phyloP scores from a whole-genome alignment of 2,888 invertebrate genomes.

The Epirrita christyi region DNA sequence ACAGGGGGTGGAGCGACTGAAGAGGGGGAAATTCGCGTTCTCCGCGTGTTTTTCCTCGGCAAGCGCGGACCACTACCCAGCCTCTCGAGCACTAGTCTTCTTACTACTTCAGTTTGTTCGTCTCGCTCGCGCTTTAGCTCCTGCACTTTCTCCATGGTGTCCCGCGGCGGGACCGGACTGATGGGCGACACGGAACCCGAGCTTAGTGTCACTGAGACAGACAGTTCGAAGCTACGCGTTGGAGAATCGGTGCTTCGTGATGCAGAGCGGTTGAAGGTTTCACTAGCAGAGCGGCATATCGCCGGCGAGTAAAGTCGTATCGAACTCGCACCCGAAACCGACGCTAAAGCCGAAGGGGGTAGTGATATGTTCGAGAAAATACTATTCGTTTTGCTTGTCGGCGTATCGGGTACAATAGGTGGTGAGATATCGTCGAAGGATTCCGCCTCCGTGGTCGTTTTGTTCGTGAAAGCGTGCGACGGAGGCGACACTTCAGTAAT shows the following conservation, averaged over 20 bases:
- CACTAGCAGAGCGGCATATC: conserved; percentile 77
- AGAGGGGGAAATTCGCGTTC: conserved; percentile 23
- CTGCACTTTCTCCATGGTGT: conserved; percentile 54
- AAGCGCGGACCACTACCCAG: conserved; percentile 69
- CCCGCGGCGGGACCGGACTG: conserved; percentile 70
- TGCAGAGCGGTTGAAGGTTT: conserved; percentile 63
- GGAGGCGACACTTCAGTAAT: conserved; percentile 64
- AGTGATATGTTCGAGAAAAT: conserved; percentile 37
- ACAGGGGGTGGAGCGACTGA: conserved; percentile 56
- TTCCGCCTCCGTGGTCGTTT: conserved; percentile 44
- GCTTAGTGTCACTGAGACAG: conserved; percentile 54
- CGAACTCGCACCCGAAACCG: conserved; percentile 46
- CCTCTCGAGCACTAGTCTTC: conserved; percentile 93
- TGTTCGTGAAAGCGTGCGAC: conserved; percentile 45
- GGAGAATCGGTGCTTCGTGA: conserved; percentile 58
- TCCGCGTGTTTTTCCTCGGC: conserved; percentile 43
- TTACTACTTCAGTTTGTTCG: conserved; percentile 92
- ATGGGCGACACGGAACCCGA: conserved; percentile 61
- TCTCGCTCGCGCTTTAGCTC: conserved; percentile 51
- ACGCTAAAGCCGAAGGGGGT: conserved; percentile 42
- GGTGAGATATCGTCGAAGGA: conserved; percentile 59
- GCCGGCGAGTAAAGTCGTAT: conserved; percentile 70
- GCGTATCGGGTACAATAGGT: conserved; percentile 60
- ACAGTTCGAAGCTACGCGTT: conserved; percentile 56
- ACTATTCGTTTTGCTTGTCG: conserved; percentile 39